Percentiles rank a stretch among this genome's conserved stretches.
Conservation (phyloP, 2,888 invertebrate genomes). For the Epiblema foenella region DNA sequence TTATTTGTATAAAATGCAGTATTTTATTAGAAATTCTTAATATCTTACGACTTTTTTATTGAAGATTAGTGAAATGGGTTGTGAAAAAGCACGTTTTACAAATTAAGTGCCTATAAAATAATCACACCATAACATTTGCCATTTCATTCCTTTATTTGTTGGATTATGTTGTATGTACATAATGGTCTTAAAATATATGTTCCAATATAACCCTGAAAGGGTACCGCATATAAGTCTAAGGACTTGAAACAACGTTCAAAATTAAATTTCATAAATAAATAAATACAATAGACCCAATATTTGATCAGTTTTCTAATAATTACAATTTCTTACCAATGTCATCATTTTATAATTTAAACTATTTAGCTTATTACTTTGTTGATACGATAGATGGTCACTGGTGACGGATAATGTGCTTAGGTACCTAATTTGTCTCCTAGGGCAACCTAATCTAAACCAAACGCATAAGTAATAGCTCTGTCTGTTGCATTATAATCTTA, state of each 20-base stretch:
- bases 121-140: slow-evolving; percentile 24
- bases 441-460: too few species aligned
- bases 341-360: slow-evolving; percentile 42
- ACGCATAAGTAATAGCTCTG: too few species aligned
- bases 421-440: neutral
- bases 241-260: too few species aligned
- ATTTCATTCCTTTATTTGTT: too few species aligned
- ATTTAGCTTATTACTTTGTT: neutral
- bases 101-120: slow-evolving; percentile 53
- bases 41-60: neutral
- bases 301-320: too few species aligned
- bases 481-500: too few species aligned
- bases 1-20: neutral
- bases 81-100: slow-evolving; percentile 56
- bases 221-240: too few species aligned
- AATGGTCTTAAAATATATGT: too few species aligned
- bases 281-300: too few species aligned
- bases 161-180: too few species aligned
- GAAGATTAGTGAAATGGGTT: slow-evolving; percentile 9
- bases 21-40: neutral
- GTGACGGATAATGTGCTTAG: neutral
- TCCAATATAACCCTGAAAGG: too few species aligned
- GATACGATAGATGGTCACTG: neutral
- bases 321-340: slow-evolving; percentile 37
- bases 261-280: too few species aligned